Evolutionary conservation across 2,113 vertebrate species (phyloP).

Genomic region (Syngnathus scovelli): DNA sequence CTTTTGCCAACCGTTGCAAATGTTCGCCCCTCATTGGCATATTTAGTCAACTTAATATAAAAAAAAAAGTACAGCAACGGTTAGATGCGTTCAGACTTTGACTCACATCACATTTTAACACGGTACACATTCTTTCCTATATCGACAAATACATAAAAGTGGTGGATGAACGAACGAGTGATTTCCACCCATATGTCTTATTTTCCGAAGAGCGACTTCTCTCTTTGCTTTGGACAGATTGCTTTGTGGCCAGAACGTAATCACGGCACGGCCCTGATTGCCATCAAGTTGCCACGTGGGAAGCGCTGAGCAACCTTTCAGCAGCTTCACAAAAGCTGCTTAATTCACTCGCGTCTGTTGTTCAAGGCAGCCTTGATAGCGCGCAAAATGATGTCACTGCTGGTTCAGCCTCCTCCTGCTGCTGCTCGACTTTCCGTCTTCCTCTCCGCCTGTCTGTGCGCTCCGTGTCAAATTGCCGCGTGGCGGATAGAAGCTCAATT

Average conservation of each 20-base stretch:
- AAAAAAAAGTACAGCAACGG: too few species aligned
- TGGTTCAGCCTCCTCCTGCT: slow-evolving; percentile 6
- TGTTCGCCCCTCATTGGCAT: too few species aligned
- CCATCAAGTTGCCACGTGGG: slow-evolving; percentile 29
- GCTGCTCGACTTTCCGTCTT: not conserved
- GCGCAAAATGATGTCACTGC: slow-evolving; percentile 9
- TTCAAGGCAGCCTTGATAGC: slow-evolving; percentile 4
- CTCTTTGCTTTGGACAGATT: slow-evolving; percentile 15
- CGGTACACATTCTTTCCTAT: too few species aligned
- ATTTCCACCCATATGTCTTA: too few species aligned
- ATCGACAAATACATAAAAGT: too few species aligned
- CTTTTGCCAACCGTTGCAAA: too few species aligned
- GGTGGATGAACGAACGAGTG: too few species aligned
- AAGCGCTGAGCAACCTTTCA: slow-evolving; percentile 1
- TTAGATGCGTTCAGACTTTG: too few species aligned
- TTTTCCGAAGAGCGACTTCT: too few species aligned
- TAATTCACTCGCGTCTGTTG: slow-evolving; percentile 11
- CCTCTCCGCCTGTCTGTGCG: slow-evolving; percentile 15
- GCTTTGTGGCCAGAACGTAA: slow-evolving; percentile 8
- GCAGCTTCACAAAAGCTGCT: not conserved
- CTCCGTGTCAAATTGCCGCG: slow-evolving; percentile 48
- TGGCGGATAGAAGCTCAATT: slow-evolving; percentile 55
- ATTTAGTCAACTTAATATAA: too few species aligned
- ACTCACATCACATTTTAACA: too few species aligned
- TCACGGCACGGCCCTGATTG: slow-evolving; percentile 20